Evolutionary conservation across 1,140 invertebrate species (phyloP).

Genomic region (Wiebesia pumilae): DNA sequence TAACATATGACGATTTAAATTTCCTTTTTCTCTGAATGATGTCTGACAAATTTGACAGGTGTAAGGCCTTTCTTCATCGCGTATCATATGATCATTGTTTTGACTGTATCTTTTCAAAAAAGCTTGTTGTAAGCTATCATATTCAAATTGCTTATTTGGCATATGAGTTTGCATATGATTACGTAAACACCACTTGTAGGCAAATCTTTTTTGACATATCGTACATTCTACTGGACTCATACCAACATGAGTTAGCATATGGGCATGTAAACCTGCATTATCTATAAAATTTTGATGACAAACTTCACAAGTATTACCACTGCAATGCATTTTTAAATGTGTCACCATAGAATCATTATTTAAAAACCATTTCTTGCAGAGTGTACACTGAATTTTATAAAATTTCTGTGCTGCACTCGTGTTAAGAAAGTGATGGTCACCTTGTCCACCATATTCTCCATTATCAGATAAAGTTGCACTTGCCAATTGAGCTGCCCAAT

Average conservation of each 20-base stretch:
- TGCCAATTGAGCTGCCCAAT: conserved; percentile 67
- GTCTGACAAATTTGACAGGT: conserved; percentile 75
- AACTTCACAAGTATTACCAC: conserved; percentile 68
- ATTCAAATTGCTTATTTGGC: conserved; percentile 78
- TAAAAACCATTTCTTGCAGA: conserved; percentile 73
- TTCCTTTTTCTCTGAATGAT: conserved; percentile 74
- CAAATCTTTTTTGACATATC: conserved; percentile 76
- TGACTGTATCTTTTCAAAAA: conserved; percentile 60
- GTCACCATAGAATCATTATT: conserved; percentile 73
- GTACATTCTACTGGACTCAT: conserved; percentile 76
- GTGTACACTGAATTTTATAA: conserved; percentile 71
- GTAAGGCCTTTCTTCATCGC: conserved; percentile 67
- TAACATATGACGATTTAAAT: conserved; percentile 72
- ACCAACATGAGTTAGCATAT: conserved; percentile 75
- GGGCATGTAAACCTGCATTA: conserved; percentile 72
- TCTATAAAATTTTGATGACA: conserved; percentile 74
- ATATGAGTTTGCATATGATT: conserved; percentile 85
- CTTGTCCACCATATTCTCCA: conserved; percentile 57
- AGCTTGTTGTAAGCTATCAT: conserved; percentile 71
- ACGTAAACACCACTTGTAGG: conserved; percentile 76
- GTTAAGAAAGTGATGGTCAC: conserved; percentile 30
- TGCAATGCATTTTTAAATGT: conserved; percentile 68
- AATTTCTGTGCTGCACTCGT: conserved; percentile 66
- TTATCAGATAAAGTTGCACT: conserved; percentile 65
- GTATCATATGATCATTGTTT: conserved; percentile 56